These are phyloP conservation scores for Stylophora pistillata DNA, from an alignment of 64 coral and sea anemone species.

Conservation along the genomic window DNA sequence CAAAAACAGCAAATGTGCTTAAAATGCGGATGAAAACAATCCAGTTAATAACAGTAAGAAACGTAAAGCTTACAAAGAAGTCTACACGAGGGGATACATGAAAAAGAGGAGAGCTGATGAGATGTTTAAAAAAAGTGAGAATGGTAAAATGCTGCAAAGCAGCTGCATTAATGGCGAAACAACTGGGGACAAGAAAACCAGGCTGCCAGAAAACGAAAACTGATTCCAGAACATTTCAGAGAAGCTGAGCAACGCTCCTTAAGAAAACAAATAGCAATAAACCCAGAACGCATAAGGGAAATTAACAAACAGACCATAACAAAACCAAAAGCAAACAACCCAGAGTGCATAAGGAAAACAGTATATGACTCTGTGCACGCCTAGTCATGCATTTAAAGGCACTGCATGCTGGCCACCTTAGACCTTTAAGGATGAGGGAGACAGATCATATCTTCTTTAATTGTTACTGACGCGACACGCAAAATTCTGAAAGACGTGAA, in stretches of 20 bases:
- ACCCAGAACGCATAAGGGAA: background rate
- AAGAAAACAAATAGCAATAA: background rate
- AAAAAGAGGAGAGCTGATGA: too few relatives aligned
- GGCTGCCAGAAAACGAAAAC: background rate
- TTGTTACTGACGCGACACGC: too few relatives aligned
- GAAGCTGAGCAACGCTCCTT: background rate
- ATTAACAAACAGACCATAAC: slow-evolving; percentile 13
- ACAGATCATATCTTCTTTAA: too few relatives aligned
- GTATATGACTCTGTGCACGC: too few relatives aligned
- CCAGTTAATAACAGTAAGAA: slow-evolving; percentile 5
- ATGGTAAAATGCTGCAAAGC: background rate
- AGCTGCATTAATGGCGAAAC: background rate
- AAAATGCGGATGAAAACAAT: slow-evolving; percentile 22
- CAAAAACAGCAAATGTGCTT: background rate
- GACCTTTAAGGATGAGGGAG: too few relatives aligned
- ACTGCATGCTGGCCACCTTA: too few relatives aligned
- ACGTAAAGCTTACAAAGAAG: background rate
- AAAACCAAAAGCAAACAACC: background rate
- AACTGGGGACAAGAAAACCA: background rate
- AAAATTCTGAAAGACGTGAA: too few relatives aligned
- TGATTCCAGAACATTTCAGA: background rate
- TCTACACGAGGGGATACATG: slow-evolving; percentile 24
- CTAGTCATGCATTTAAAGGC: too few relatives aligned
- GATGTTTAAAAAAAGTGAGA: background rate
- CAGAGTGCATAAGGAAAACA: background rate